These are phyloP conservation scores for Vanessa atalanta DNA, from an alignment of 1,140 invertebrate genomes.

Conservation along the genomic window DNA sequence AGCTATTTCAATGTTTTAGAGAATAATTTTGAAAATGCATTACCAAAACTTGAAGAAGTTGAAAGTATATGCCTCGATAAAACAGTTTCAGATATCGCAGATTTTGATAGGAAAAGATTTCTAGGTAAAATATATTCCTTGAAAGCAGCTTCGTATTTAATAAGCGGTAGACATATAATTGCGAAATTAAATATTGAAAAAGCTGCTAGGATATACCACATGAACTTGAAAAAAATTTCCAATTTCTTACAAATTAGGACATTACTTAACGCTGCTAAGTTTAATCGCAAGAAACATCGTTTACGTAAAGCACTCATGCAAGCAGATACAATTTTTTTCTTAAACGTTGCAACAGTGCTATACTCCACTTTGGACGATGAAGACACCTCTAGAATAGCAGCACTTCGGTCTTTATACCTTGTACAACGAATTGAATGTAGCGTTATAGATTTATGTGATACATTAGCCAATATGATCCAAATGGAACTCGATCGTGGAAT, in stretches of 20 bases:
- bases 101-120: constrained; percentile 59
- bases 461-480: constrained; percentile 62
- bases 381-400: constrained; percentile 55
- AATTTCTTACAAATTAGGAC: constrained; percentile 53
- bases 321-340: constrained; percentile 67
- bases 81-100: constrained; percentile 38
- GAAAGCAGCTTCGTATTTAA: constrained; percentile 59
- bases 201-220: constrained; percentile 55
- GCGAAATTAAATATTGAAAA: constrained; percentile 62
- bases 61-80: constrained; percentile 56
- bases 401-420: constrained; percentile 58
- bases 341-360: constrained; percentile 67
- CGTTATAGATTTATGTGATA: constrained; percentile 62
- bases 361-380: constrained; percentile 62
- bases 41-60: constrained; percentile 67
- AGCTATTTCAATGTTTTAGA: constrained; percentile 61
- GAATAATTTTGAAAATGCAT: constrained; percentile 57
- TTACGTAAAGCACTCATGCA: constrained; percentile 51
- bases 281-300: constrained; percentile 54
- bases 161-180: constrained; percentile 49
- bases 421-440: constrained; percentile 59
- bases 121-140: constrained; percentile 69
- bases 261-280: constrained; percentile 45
- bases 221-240: constrained; percentile 60
- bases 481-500: constrained; percentile 62